Evolutionary conservation across 2,797 vertebrate genomes (phyloP).

Genomic region (Gorsachius magnificus): DNA sequence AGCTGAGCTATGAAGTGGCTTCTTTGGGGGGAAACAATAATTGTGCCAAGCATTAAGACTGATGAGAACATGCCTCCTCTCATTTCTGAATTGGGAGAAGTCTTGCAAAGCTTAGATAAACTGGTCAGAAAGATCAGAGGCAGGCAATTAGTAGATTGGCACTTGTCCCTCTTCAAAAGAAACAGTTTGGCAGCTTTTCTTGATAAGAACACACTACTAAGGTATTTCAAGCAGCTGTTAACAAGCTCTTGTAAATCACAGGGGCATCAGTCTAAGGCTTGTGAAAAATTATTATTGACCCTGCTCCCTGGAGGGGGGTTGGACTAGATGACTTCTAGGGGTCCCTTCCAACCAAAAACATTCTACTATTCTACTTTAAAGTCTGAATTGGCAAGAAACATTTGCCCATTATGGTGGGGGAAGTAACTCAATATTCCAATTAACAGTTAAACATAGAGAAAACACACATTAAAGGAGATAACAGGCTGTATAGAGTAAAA

Average conservation of each 20-base stretch:
- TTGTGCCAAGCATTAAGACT: background rate
- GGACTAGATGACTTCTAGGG: too few relatives aligned
- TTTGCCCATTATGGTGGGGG: background rate
- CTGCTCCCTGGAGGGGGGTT: too few relatives aligned
- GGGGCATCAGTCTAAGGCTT: background rate
- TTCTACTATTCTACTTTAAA: background rate
- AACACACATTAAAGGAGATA: background rate
- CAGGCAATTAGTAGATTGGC: conserved; percentile 42
- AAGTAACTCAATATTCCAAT: background rate
- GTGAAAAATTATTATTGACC: background rate
- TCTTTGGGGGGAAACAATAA: background rate
- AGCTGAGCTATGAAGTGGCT: background rate
- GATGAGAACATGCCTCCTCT: background rate
- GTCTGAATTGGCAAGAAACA: background rate
- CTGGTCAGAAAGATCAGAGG: conserved; percentile 6
- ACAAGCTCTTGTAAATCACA: background rate
- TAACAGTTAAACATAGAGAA: background rate
- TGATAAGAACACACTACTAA: background rate
- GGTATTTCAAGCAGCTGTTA: background rate
- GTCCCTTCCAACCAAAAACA: too few relatives aligned
- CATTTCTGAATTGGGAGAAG: background rate
- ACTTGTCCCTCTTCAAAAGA: conserved; percentile 20
- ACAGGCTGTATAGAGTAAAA: background rate
- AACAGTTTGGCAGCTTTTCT: background rate
- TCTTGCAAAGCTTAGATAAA: background rate